Evolutionary conservation across 2,888 invertebrate genomes (phyloP), one percentile per base, ranked within the genome.

Genomic region (Apodemia zela): DNA sequence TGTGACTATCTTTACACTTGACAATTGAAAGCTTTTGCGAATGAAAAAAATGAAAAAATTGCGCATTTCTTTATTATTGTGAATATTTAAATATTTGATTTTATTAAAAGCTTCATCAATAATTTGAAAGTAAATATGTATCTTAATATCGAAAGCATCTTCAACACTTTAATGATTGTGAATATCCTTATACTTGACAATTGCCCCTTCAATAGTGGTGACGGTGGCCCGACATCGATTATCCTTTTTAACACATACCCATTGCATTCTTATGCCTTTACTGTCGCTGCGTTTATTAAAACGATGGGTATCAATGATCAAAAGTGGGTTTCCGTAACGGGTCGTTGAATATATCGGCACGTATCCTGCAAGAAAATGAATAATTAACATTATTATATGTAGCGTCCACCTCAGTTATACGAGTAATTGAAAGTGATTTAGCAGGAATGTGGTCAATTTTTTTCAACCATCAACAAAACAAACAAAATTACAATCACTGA

Each of bases 261-360:
- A 84, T 15, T 70, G 76, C 8, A 66, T 61, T 15, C 69, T 66
- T 0, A 76, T 75, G 0, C 75, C 77, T 15, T 64, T 75, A 64
- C 78, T 79, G 62, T 81, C 79, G 58, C 76, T 82, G 13, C 79
- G 71, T 42, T 71, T 78, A 67, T 84, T 79, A 64, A 75, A 87
- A 8, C 81, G 73, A 60, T 83, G 76, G 3, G 47, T 0, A 4
- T 73, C 78, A 6, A 72, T 66, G 8, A 70, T 60, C 73, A 85
- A 70, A 13, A 77, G 67, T 0, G 79, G 81, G 59, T 82, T 80
- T 5, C 85, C 84, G 25, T 47, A 75, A 0, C 77, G 73, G 10
- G 79, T 80, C 3, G 63, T 75, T 38, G 71, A 65, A 62, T 81
- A 84, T 0, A 69, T 49, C 2, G 77, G 75, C 13, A 66, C 59